Evolutionary conservation across 1,140 invertebrate species (phyloP), one percentile per base, ranked within the genome.

Genomic region (Fragariocoptes setiger): DNA sequence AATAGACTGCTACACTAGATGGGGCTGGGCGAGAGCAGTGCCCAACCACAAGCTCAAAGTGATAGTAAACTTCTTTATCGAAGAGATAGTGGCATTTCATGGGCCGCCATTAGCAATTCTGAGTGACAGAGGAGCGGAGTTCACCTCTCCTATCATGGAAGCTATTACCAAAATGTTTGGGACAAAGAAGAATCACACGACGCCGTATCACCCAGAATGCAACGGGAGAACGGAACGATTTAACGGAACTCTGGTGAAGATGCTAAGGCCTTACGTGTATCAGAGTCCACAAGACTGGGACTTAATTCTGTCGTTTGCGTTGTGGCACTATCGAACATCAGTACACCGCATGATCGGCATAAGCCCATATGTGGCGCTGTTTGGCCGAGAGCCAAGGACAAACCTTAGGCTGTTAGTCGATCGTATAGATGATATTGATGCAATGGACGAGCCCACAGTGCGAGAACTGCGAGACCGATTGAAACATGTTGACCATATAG

Each of bases 321-420:
- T 41, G 8, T 41, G 31, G n/a, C 21, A 21, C 3, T 41, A 41
- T 3, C 31, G 35, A 15, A 39, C 22, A 12, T 41, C 40, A 14
- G 8, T 17, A 15, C 40, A 41, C 19, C 8, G 8, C 2, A n/a
- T 31, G 15, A 41, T n/a, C n/a, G n/a, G n/a, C n/a, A n/a, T n/a
- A n/a, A n/a, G n/a, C n/a, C n/a, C n/a, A n/a, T n/a, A n/a, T n/a
- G n/a, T n/a, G n/a, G n/a, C n/a, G n/a, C n/a, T n/a, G n/a, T n/a
- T n/a, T n/a, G n/a, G n/a, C n/a, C n/a, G n/a, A n/a, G n/a, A n/a
- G n/a, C n/a, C n/a, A n/a, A n/a, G n/a, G n/a, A n/a, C n/a, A n/a
- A n/a, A n/a, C n/a, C n/a, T n/a, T n/a, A n/a, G n/a, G n/a, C n/a
- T n/a, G n/a, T n/a, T n/a, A n/a, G n/a, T n/a, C n/a, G n/a, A n/a